These are phyloP conservation scores for Zeugodacus cucurbitae DNA, from an alignment of 1,140 invertebrate species.

Conservation along the genomic window DNA sequence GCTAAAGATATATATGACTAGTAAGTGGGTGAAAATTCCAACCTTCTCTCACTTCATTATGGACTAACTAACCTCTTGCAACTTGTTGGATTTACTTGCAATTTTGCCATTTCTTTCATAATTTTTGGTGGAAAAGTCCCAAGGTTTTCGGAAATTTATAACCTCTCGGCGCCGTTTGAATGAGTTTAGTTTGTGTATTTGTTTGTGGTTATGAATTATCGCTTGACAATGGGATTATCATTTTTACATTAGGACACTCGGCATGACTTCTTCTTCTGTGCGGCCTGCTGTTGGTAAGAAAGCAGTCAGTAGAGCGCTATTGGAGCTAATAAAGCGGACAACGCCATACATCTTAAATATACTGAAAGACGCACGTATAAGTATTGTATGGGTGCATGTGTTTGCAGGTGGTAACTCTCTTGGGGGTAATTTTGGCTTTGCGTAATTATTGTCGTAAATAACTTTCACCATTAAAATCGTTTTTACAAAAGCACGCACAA, in stretches of 20 bases:
- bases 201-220: constrained; percentile 58
- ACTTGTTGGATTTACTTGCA: constrained; percentile 21
- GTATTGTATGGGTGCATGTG: background rate
- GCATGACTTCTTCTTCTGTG: constrained; percentile 44
- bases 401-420: constrained; percentile 48
- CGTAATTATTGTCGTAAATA: constrained; percentile 66
- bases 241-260: constrained; percentile 57
- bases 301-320: background rate
- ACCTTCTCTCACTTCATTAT: background rate
- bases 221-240: constrained; percentile 65
- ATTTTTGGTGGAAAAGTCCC: background rate
- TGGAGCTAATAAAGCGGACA: constrained; percentile 32
- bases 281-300: background rate
- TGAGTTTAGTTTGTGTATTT: background rate
- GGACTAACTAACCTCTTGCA: background rate
- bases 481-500: background rate
- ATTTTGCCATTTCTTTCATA: background rate
- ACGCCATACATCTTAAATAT: background rate
- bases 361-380: background rate
- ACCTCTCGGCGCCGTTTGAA: background rate
- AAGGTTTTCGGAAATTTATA: constrained; percentile 29
- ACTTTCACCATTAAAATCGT: constrained; percentile 43
- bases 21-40: background rate
- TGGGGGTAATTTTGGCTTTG: constrained; percentile 60
- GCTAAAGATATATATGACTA: background rate